phyloP scores from a whole-genome alignment of 37 sponge, comb jelly and placozoan species.

The Corticium candelabrum region DNA sequence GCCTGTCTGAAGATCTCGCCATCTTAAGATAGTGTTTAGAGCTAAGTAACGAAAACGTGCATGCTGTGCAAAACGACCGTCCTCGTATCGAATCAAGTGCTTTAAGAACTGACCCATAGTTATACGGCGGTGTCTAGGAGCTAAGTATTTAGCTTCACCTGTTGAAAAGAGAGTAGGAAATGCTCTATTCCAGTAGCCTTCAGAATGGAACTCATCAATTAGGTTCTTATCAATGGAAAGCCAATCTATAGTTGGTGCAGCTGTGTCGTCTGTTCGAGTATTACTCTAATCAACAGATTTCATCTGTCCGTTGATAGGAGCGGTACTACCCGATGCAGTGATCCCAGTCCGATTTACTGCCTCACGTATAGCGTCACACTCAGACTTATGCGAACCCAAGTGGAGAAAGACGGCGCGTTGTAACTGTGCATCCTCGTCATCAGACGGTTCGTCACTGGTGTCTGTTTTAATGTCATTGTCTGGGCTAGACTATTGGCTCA shows the following conservation, averaged over 20 bases:
- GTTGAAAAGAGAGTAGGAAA: constrained; percentile 27
- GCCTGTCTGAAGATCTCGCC: constrained; percentile 17
- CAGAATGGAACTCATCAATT: constrained; percentile 17
- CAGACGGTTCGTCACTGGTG: too few relatives aligned
- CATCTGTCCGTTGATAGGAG: too few relatives aligned
- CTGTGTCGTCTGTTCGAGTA: background rate
- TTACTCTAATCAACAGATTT: too few relatives aligned
- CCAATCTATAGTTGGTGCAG: constrained; percentile 5
- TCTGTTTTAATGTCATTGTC: too few relatives aligned
- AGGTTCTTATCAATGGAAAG: constrained; percentile 15
- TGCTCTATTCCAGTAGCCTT: constrained; percentile 19
- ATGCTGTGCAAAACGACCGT: constrained; percentile 26
- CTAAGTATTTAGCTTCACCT: constrained; percentile 26
- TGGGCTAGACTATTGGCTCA: too few relatives aligned
- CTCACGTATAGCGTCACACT: too few relatives aligned
- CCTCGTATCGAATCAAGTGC: constrained; percentile 10
- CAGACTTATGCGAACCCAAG: too few relatives aligned
- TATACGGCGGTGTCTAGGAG: background rate
- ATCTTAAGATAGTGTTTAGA: constrained; percentile 27
- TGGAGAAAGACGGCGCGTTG: too few relatives aligned
- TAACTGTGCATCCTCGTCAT: too few relatives aligned
- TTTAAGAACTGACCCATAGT: constrained; percentile 22
- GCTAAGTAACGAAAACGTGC: constrained; percentile 29
- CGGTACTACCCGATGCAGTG: too few relatives aligned
- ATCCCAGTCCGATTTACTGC: too few relatives aligned